These are phyloP conservation scores for Menidia menidia DNA, from an alignment of 2,797 vertebrate species.

Conservation along the genomic window DNA sequence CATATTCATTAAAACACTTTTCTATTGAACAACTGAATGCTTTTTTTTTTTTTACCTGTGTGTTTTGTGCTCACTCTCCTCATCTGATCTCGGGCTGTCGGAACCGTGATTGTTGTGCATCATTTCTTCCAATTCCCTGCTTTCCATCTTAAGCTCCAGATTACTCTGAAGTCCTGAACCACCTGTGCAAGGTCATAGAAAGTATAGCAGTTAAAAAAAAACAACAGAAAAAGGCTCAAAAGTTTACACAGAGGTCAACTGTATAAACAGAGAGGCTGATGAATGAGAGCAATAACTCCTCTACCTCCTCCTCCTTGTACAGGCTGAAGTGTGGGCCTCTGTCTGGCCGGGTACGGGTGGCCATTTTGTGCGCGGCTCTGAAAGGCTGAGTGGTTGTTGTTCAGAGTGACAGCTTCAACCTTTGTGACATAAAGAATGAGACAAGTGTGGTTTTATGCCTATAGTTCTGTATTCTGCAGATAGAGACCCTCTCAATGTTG, in stretches of 20 bases:
- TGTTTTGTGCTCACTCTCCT: conserved; percentile 89
- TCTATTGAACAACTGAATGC: background rate
- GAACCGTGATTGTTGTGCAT: conserved; percentile 80
- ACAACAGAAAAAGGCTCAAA: background rate
- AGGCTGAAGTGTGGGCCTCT: conserved; percentile 54
- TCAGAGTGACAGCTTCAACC: conserved; percentile 84
- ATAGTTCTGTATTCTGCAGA: background rate
- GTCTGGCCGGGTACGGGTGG: conserved; percentile 67
- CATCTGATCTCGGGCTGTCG: conserved; percentile 93
- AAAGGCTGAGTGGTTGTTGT: conserved; percentile 87
- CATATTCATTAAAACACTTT: background rate
- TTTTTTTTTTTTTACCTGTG: conserved; percentile 79
- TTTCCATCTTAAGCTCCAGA: conserved; percentile 92
- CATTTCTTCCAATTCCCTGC: conserved; percentile 88
- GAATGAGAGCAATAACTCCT: conserved; percentile 22
- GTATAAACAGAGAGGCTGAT: background rate
- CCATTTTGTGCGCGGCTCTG: conserved; percentile 71
- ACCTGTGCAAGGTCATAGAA: conserved; percentile 38
- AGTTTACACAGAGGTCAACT: background rate
- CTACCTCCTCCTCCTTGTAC: conserved; percentile 44
- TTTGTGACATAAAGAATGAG: conserved; percentile 61
- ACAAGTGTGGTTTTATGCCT: conserved; percentile 8
- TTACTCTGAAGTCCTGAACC: conserved; percentile 65
- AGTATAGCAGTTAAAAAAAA: background rate
- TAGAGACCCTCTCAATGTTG: conserved; percentile 11